Evolutionary conservation across 2,113 vertebrate genomes (phyloP).

Genomic region (Gambusia affinis): DNA sequence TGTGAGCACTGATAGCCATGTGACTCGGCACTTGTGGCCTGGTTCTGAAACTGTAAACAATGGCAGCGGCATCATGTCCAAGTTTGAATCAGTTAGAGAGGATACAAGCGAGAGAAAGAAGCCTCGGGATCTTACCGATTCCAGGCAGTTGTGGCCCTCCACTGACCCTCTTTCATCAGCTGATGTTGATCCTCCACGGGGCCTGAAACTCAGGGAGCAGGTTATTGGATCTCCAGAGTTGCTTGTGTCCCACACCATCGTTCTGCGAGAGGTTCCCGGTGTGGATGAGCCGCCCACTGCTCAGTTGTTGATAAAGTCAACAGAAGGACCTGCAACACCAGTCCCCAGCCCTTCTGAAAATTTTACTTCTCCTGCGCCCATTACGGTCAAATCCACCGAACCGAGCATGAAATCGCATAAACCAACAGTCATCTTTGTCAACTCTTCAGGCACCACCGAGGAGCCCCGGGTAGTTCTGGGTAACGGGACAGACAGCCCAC

Average conservation of each 20-base stretch:
- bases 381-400: conserved; percentile 75
- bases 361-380: conserved; percentile 42
- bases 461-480: background rate
- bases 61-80: conserved; percentile 41
- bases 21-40: conserved; percentile 22
- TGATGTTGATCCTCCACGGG: conserved; percentile 33
- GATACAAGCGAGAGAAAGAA: conserved; percentile 71
- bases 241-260: conserved; percentile 70
- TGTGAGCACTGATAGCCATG: conserved; percentile 47
- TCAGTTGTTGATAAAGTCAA: conserved; percentile 37
- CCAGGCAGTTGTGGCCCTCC: conserved; percentile 61
- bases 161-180: conserved; percentile 14
- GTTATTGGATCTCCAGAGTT: conserved; percentile 41
- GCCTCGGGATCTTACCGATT: conserved; percentile 55
- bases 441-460: conserved; percentile 12
- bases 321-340: background rate
- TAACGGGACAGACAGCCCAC: conserved; percentile 66
- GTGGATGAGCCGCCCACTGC: conserved; percentile 66
- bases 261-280: conserved; percentile 66
- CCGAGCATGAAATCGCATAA: conserved; percentile 3
- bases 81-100: conserved; percentile 51
- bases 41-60: conserved; percentile 32
- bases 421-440: conserved; percentile 24
- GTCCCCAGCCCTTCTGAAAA: conserved; percentile 21
- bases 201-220: conserved; percentile 72